phyloP scores from a whole-genome alignment of 2,888 invertebrate species.

The Caenorhabditis doughertyi region DNA sequence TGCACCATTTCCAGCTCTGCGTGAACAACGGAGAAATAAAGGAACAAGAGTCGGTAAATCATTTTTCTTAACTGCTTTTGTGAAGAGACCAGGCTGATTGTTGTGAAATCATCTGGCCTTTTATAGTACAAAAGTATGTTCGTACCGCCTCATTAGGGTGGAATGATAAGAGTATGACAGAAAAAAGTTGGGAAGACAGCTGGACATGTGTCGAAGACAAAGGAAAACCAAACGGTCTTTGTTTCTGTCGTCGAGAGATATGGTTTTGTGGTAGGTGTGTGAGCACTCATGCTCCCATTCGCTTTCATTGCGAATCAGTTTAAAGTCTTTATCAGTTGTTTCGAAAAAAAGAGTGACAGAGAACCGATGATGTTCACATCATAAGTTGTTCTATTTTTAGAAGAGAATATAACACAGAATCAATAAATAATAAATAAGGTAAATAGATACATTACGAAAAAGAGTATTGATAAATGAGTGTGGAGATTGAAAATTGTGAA shows the following conservation, averaged over 20 bases:
- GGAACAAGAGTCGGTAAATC: constrained; percentile 41
- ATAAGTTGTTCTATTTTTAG: constrained; percentile 29
- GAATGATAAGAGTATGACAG: neutral
- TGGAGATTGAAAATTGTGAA: neutral
- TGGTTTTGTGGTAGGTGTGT: constrained; percentile 3
- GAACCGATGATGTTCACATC: constrained; percentile 16
- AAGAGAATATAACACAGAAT: constrained; percentile 22
- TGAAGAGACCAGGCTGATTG: constrained; percentile 16
- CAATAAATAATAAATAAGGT: constrained; percentile 14
- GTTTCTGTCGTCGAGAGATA: neutral
- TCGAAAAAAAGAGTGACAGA: constrained; percentile 2
- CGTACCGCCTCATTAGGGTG: constrained; percentile 21
- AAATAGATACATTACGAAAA: constrained; percentile 18
- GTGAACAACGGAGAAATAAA: constrained; percentile 45
- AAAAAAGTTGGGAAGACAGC: constrained; percentile 17
- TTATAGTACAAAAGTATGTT: constrained; percentile 26
- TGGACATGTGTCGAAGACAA: constrained; percentile 27
- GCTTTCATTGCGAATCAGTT: neutral
- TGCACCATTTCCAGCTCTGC: constrained; percentile 81
- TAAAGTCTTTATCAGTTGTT: constrained; percentile 22
- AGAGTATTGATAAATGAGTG: neutral
- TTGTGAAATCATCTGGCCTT: constrained; percentile 14
- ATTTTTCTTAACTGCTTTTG: constrained; percentile 21
- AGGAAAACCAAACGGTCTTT: constrained; percentile 3
- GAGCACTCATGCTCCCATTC: constrained; percentile 24